Evolutionary conservation across 2,888 invertebrate species (phyloP).

Genomic region (Blera fallax): DNA sequence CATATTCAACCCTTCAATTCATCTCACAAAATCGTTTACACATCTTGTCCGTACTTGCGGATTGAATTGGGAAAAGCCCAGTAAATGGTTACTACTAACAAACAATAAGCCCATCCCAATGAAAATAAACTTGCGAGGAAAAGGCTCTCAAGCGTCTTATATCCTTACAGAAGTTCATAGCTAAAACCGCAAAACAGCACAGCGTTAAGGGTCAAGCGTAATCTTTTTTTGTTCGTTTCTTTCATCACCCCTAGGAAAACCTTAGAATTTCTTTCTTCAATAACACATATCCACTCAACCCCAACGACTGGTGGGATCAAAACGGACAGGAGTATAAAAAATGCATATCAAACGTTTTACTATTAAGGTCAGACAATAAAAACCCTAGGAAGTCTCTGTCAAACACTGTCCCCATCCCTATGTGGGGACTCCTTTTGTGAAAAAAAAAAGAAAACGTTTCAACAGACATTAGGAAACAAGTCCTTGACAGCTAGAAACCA

Average conservation of each 20-base stretch:
- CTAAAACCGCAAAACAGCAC: conserved; percentile 4
- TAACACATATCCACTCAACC: conserved; percentile 2
- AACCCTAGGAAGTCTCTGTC: conserved; percentile 7
- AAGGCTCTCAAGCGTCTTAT: conserved; percentile 6
- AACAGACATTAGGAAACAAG: background rate
- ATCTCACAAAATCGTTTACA: conserved; percentile 16
- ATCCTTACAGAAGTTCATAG: background rate
- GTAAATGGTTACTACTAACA: background rate
- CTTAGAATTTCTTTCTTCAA: background rate
- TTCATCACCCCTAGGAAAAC: background rate
- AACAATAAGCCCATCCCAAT: background rate
- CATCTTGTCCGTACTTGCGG: background rate
- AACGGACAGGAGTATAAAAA: conserved; percentile 1
- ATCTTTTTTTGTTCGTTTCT: background rate
- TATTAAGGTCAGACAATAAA: conserved; percentile 28
- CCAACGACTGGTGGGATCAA: background rate
- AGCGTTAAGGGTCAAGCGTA: conserved; percentile 23
- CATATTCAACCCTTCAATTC: conserved; percentile 27
- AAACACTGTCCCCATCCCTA: background rate
- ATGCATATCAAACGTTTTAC: conserved; percentile 18
- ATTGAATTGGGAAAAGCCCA: background rate
- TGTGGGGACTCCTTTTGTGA: background rate
- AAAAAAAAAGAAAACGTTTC: background rate
- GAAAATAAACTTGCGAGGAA: background rate
- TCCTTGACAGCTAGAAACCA: conserved; percentile 5